Percentiles rank a stretch among this genome's conserved stretches.
Evolutionary conservation across 2,888 invertebrate genomes (phyloP).

Genomic region (Ceraclea dissimilis): DNA sequence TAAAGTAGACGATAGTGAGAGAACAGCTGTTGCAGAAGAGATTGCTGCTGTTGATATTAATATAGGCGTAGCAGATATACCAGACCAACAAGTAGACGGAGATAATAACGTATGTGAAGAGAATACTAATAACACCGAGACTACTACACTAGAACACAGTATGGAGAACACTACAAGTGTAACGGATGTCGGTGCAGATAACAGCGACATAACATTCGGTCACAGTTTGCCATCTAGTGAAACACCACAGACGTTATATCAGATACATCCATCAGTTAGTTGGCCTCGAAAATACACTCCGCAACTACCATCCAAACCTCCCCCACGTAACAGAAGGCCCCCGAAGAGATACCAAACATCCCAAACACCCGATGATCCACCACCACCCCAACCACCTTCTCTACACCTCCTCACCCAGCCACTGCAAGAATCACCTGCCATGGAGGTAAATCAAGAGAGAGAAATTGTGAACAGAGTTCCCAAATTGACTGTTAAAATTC

Average conservation of each 20-base stretch:
- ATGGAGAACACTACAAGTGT: too few species aligned
- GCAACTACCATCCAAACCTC: constrained; percentile 33
- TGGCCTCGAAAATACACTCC: neutral
- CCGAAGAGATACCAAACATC: constrained; percentile 40
- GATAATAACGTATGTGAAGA: too few species aligned
- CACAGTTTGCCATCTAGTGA: neutral
- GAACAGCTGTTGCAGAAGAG: too few species aligned
- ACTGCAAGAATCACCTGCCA: neutral
- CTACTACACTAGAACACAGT: too few species aligned
- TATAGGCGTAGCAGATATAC: too few species aligned
- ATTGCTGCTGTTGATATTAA: too few species aligned
- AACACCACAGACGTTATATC: neutral
- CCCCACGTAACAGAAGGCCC: constrained; percentile 38
- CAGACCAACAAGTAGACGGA: too few species aligned
- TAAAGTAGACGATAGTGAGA: too few species aligned
- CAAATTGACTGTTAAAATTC: constrained; percentile 61
- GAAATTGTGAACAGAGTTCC: constrained; percentile 50
- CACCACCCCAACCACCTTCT: too few species aligned
- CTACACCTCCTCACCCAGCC: neutral
- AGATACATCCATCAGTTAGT: neutral
- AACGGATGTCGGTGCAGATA: too few species aligned
- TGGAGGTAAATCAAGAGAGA: constrained; percentile 38
- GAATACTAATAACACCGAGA: too few species aligned
- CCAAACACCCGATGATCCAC: neutral
- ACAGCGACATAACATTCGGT: too few species aligned